Conservation (phyloP, 2,888 invertebrate species). For the Pardosa pseudoannulata region DNA sequence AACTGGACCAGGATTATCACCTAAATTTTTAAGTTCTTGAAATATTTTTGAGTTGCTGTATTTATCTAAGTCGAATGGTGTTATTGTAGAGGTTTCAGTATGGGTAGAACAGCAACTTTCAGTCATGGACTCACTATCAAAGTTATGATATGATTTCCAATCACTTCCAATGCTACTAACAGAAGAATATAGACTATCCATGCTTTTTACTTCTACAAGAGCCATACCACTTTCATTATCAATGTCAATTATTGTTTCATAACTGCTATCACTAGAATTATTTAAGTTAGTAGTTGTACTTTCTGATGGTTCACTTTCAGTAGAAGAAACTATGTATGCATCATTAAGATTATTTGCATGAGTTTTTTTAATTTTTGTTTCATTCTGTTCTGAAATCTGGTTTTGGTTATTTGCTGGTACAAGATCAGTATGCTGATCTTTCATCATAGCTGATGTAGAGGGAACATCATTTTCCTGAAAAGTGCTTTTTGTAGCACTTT, state of each 20-base stretch:
- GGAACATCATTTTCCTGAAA: no score
- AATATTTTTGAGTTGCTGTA: constrained; percentile 61
- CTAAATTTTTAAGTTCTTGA: constrained; percentile 82
- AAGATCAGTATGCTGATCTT: neutral
- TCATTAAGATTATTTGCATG: neutral
- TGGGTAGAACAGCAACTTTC: constrained; percentile 26
- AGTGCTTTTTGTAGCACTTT: no score
- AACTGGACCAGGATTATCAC: constrained; percentile 88
- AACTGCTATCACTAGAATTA: neutral
- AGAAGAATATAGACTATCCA: neutral
- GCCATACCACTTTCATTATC: constrained; percentile 43
- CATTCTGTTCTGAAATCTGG: neutral
- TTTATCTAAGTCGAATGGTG: constrained; percentile 20
- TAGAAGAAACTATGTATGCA: neutral
- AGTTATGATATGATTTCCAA: constrained; percentile 44
- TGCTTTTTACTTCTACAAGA: constrained; percentile 16
- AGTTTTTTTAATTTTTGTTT: neutral
- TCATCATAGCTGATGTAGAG: neutral
- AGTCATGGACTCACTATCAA: constrained; percentile 5
- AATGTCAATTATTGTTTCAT: constrained; percentile 20
- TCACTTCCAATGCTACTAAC: constrained; percentile 17
- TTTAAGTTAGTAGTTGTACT: neutral
- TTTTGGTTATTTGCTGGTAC: neutral
- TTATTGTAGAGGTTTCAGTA: neutral
- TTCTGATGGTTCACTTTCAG: constrained; percentile 3